Evolutionary conservation across 2,888 invertebrate species (phyloP).

Genomic region (Scaptomyza tumidula): DNA sequence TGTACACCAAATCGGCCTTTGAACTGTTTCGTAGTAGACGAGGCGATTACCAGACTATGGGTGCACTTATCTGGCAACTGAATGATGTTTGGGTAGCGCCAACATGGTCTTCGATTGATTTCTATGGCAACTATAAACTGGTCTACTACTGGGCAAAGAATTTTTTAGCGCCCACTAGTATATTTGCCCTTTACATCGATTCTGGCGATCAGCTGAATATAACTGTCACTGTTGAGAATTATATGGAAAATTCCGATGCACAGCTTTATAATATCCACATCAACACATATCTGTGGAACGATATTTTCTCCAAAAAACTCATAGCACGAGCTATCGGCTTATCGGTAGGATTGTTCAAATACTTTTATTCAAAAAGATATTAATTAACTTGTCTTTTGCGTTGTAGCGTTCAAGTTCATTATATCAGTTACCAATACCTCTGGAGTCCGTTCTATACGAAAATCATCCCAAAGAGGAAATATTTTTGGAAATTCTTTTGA

Average conservation of each 20-base stretch:
- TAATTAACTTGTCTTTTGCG: neutral
- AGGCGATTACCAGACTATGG: conserved; percentile 89
- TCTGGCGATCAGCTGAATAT: conserved; percentile 86
- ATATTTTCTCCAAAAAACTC: conserved; percentile 82
- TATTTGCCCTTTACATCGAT: conserved; percentile 86
- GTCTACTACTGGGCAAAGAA: conserved; percentile 94
- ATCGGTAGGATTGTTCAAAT: conserved; percentile 49
- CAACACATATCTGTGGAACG: conserved; percentile 87
- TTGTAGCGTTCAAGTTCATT: conserved; percentile 75
- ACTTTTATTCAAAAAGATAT: neutral
- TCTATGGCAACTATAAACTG: conserved; percentile 83
- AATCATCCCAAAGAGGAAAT: conserved; percentile 54
- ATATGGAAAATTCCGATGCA: conserved; percentile 81
- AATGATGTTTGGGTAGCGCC: conserved; percentile 99
- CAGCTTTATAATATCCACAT: conserved; percentile 86
- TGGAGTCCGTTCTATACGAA: conserved; percentile 53
- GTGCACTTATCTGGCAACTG: conserved; percentile 99
- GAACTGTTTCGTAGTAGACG: conserved; percentile 90
- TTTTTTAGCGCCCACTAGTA: conserved; percentile 92
- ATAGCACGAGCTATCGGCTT: conserved; percentile 66
- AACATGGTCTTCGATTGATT: conserved; percentile 95
- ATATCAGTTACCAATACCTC: conserved; percentile 59
- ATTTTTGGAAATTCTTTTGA: conserved; percentile 83
- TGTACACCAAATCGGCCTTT: conserved; percentile 92
- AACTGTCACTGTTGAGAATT: conserved; percentile 88